These are phyloP conservation scores for Zoroaster sp. DNA, from an alignment of 53 echinoderm and acorn worm genomes.

Conservation along the genomic window DNA sequence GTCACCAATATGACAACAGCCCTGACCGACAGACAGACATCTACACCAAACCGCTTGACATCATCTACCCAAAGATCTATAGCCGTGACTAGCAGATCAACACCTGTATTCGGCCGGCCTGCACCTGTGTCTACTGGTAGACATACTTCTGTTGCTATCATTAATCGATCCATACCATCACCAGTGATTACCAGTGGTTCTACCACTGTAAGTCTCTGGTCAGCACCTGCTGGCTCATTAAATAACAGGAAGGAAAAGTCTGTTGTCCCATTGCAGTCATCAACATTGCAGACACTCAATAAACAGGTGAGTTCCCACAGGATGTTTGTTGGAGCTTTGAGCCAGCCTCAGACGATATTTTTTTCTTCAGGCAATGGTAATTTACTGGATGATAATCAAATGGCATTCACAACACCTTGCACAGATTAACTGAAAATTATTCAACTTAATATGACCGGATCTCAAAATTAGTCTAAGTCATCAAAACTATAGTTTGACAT, in stretches of 20 bases:
- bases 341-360: too few species aligned
- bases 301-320: slow-evolving; percentile 24
- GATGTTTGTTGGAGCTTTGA: not conserved
- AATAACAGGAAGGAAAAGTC: slow-evolving; percentile 19
- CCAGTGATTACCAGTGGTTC: not conserved
- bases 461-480: too few species aligned
- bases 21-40: not conserved
- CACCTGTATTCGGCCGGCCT: slow-evolving; percentile 19
- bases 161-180: not conserved
- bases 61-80: not conserved
- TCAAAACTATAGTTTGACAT: too few species aligned
- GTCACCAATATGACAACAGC: slow-evolving; percentile 21
- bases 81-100: not conserved
- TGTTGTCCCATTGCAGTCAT: not conserved
- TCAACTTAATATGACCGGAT: too few species aligned
- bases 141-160: not conserved
- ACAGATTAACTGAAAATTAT: too few species aligned
- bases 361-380: too few species aligned
- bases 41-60: not conserved
- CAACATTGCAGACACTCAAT: not conserved
- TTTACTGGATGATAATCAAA: too few species aligned
- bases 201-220: not conserved
- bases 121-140: slow-evolving; percentile 31
- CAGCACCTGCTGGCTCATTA: not conserved
- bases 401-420: too few species aligned